Conservation (phyloP, 2,888 invertebrate species). For the Dicranocentrus wangi region DNA sequence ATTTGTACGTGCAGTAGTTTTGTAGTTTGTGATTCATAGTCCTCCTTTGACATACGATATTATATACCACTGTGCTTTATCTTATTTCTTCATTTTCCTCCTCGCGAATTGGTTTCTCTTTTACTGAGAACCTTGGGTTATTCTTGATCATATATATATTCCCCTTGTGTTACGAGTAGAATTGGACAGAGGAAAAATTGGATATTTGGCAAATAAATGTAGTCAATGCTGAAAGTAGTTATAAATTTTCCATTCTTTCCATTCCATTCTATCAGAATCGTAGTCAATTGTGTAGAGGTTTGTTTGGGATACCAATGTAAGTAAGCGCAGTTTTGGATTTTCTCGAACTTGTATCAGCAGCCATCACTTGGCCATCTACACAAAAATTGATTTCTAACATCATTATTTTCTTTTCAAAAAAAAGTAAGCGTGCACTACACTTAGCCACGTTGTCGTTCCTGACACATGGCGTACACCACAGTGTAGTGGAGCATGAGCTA, state of each 20-base stretch:
- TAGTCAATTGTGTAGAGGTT: not conserved
- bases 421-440: slow-evolving; percentile 8
- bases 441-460: no score
- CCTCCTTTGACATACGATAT: slow-evolving; percentile 17
- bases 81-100: slow-evolving; percentile 22
- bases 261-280: not conserved
- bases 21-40: slow-evolving; percentile 9
- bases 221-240: slow-evolving; percentile 14
- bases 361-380: no score
- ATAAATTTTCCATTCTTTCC: slow-evolving; percentile 28
- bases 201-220: slow-evolving; percentile 38
- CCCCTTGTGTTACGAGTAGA: not conserved
- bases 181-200: slow-evolving; percentile 12
- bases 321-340: no score
- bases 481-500: no score
- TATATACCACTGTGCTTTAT: slow-evolving; percentile 26
- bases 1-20: slow-evolving; percentile 11
- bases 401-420: slow-evolving; percentile 20
- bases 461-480: no score
- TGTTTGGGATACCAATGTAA: not conserved
- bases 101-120: slow-evolving; percentile 8
- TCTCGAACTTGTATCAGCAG: no score
- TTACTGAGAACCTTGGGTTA: not conserved
- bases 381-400: slow-evolving; percentile 27
- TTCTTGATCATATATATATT: slow-evolving; percentile 30